Evolutionary conservation across 1,140 invertebrate genomes (phyloP), one percentile per base, ranked within the genome.

Genomic region (Drosophila rufa): DNA sequence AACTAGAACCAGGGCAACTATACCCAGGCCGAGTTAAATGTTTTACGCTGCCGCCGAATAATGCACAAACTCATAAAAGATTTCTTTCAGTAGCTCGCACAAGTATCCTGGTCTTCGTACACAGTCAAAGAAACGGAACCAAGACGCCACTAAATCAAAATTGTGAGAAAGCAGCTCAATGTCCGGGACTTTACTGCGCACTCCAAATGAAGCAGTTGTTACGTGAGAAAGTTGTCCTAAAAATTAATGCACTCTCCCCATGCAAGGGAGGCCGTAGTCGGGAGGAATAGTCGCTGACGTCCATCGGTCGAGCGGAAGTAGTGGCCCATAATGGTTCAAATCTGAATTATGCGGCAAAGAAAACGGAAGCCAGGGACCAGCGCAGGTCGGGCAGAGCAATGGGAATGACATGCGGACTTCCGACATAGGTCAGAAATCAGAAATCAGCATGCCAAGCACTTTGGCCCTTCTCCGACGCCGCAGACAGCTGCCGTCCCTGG

Each of bases 371-470:
- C 17, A 46, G 36, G 50, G 58, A 42, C 38, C 33, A 36, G 12
- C 30, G 38, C 33, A 55, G 68, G 25, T 19, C 47, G 19, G 58
- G 43, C 65, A 48, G 61, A 45, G 81, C 77, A 77, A 46, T 68
- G 70, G 48, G 64, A 87, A 87, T 87, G 84, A 87, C 83, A 83
- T 83, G 84, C 84, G 78, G 81, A 89, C 84, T 75, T 89, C 84
- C 84, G 80, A 89, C 84, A 84, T 79, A 84, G 84, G 77, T 90
- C 84, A 87, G 69, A 84, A 87, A 76, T 87, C 77, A 84, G 60
- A 84, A 84, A 82, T 83, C 77, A 84, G 84, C 85, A 75, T 90
- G 80, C 80, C 80, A 87, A 83, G 83, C 80, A 89, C 80, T 87
- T 65, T 71, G 58, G 43, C 46, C 46, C n/a, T n/a, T 38, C 57